Conservation (phyloP, 2,113 vertebrate species). For the Mustela nigripes region DNA sequence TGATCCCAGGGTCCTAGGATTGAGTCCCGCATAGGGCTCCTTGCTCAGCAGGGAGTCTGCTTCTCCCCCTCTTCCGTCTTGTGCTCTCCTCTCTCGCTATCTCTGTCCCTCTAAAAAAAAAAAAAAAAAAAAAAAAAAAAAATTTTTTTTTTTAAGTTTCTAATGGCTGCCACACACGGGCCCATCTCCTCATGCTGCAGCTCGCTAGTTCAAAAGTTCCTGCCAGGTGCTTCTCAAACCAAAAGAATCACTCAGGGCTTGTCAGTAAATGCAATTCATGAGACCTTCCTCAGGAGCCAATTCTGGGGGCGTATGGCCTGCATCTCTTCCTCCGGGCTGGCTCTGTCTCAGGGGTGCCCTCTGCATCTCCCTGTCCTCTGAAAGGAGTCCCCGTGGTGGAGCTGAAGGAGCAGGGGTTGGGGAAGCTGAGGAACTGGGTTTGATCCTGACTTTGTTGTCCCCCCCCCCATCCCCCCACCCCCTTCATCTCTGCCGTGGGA, state of each 20-base stretch:
- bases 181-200: not conserved
- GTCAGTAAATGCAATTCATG: not conserved
- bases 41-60: too few relatives aligned
- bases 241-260: not conserved
- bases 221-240: not conserved
- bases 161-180: not conserved
- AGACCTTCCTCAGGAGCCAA: not conserved
- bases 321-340: not conserved
- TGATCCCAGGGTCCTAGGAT: too few relatives aligned
- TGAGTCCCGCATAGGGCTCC: too few relatives aligned
- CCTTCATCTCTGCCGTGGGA: not conserved
- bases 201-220: not conserved
- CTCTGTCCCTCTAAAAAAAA: too few relatives aligned
- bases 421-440: not conserved
- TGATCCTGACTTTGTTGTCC: not conserved
- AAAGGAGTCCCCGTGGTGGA: not conserved
- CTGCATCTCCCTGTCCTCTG: not conserved
- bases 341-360: not conserved
- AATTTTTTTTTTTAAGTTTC: not conserved
- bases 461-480: fast-evolving
- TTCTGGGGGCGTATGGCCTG: not conserved
- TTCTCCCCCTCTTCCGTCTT: too few relatives aligned
- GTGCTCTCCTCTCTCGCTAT: too few relatives aligned
- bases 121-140: too few relatives aligned
- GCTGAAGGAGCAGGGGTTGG: not conserved